These are phyloP conservation scores for Pomacea maculata DNA, from an alignment of 1,140 invertebrate species.

Conservation along the genomic window DNA sequence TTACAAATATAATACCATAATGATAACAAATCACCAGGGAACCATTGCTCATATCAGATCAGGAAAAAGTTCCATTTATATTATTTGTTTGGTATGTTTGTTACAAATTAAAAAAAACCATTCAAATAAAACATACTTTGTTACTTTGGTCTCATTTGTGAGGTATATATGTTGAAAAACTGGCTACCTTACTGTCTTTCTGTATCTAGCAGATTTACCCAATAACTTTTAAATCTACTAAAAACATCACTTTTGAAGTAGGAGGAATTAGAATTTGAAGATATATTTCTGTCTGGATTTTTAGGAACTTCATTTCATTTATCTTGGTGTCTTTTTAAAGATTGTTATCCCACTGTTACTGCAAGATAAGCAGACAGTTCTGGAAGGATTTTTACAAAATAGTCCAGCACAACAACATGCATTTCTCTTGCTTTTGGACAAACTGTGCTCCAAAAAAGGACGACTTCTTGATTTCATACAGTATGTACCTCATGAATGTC, in stretches of 20 bases:
- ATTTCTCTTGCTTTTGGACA: slow-evolving; percentile 73
- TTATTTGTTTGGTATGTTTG: too few species aligned
- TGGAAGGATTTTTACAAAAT: slow-evolving; percentile 74
- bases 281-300: background rate
- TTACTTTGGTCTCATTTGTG: too few species aligned
- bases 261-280: background rate
- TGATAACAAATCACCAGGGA: too few species aligned
- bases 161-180: too few species aligned
- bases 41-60: background rate
- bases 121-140: too few species aligned
- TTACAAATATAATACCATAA: too few species aligned
- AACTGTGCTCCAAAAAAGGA: slow-evolving; percentile 44
- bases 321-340: slow-evolving; percentile 33
- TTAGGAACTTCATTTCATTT: background rate
- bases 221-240: too few species aligned
- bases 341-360: slow-evolving; percentile 77
- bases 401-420: slow-evolving; percentile 71
- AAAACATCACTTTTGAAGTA: too few species aligned
- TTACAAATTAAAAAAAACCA: too few species aligned
- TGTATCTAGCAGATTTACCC: too few species aligned
- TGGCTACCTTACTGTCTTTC: too few species aligned
- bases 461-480: slow-evolving; percentile 39
- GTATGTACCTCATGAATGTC: slow-evolving; percentile 25
- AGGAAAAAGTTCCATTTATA: background rate
- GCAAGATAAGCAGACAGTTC: slow-evolving; percentile 76